These are phyloP conservation scores for Probaryconus sp. DNA, from an alignment of 1,140 invertebrate species.

Conservation along the genomic window DNA sequence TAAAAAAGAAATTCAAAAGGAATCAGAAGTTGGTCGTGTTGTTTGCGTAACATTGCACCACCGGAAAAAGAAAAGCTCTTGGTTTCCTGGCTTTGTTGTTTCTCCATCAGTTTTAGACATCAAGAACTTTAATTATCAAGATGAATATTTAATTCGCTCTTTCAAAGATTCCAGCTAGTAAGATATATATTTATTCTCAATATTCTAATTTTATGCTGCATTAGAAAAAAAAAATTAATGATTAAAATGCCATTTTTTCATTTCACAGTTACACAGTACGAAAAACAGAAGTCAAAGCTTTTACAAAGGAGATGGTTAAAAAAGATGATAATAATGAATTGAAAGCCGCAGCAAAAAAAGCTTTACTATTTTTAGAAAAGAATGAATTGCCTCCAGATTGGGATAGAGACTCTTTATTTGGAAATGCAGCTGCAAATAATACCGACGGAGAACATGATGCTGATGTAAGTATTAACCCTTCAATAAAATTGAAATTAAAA, in stretches of 20 bases:
- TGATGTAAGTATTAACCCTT: slow-evolving; percentile 68
- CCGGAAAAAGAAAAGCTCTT: slow-evolving; percentile 89
- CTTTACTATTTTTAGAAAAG: slow-evolving; percentile 90
- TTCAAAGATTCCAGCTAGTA: slow-evolving; percentile 97
- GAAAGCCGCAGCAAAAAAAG: slow-evolving; percentile 90
- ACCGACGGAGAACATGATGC: slow-evolving; percentile 82
- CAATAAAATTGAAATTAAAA: not conserved
- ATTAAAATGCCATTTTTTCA: slow-evolving; percentile 8
- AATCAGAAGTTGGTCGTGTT: slow-evolving; percentile 88
- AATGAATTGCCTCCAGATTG: slow-evolving; percentile 94
- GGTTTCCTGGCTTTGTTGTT: slow-evolving; percentile 95
- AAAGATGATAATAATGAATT: slow-evolving; percentile 89
- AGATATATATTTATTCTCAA: too few species aligned
- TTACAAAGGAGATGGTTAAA: slow-evolving; percentile 87
- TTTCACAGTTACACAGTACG: slow-evolving; percentile 89
- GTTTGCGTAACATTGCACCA: slow-evolving; percentile 90
- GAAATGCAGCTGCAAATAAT: slow-evolving; percentile 81
- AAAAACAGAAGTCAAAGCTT: slow-evolving; percentile 94
- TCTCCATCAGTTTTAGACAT: slow-evolving; percentile 94
- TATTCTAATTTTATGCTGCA: too few species aligned
- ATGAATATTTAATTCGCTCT: slow-evolving; percentile 94
- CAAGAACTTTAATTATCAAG: slow-evolving; percentile 89
- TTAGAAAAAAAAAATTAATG: not conserved
- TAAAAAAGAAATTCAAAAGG: slow-evolving; percentile 79
- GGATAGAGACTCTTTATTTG: slow-evolving; percentile 93